phyloP scores from a whole-genome alignment of 2,113 vertebrate species.

The Nestor notabilis region DNA sequence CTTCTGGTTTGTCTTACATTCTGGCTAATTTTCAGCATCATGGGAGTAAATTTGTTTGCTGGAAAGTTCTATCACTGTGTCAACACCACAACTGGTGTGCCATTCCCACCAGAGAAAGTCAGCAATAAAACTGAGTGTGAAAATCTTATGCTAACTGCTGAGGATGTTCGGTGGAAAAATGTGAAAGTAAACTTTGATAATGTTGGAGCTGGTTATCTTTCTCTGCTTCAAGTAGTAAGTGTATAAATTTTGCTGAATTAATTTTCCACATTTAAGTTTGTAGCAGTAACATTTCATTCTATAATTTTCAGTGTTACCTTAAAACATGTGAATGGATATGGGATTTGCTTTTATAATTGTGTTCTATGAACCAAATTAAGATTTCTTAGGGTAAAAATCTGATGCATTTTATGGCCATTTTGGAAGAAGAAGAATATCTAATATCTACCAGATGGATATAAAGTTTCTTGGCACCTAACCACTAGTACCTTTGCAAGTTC shows the following conservation, averaged over 20 bases:
- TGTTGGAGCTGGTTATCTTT: conserved; percentile 92
- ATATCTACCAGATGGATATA: background rate
- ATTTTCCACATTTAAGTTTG: background rate
- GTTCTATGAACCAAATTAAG: background rate
- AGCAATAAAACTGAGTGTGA: conserved; percentile 55
- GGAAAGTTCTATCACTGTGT: conserved; percentile 88
- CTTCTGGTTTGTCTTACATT: conserved; percentile 98
- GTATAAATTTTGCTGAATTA: background rate
- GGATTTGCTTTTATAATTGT: background rate
- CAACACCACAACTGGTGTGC: conserved; percentile 61
- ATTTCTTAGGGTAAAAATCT: background rate
- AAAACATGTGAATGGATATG: background rate
- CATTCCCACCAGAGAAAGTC: background rate
- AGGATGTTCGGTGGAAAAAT: conserved; percentile 81
- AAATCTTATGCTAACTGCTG: background rate
- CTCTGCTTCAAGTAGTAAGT: conserved; percentile 90
- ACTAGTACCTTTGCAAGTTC: background rate
- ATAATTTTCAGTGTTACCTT: background rate
- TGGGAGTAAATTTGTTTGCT: conserved; percentile 97
- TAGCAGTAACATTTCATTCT: background rate
- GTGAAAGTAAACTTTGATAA: conserved; percentile 96
- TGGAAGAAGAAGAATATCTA: background rate
- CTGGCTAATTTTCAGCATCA: conserved; percentile 99
- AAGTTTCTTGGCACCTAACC: background rate
- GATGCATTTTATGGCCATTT: background rate